Conservation (phyloP, 2,797 vertebrate genomes). For the Rhodeus uyekii region DNA sequence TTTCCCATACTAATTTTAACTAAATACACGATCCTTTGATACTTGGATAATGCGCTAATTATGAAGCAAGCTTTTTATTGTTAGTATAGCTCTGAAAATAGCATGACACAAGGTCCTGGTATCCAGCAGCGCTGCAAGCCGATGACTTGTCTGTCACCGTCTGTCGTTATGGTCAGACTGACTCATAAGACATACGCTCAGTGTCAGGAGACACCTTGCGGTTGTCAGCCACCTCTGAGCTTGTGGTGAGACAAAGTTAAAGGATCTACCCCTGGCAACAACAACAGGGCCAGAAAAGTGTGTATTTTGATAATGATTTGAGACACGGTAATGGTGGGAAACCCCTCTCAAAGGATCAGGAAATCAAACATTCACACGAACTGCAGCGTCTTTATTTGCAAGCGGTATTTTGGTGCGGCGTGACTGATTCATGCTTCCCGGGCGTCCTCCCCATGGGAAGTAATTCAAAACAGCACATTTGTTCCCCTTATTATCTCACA, state of each 20-base stretch:
- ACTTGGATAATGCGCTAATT: background rate
- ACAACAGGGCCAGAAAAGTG: background rate
- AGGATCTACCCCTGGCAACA: background rate
- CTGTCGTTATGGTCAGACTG: conserved; percentile 21
- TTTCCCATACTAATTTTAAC: background rate
- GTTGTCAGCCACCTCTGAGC: conserved; percentile 30
- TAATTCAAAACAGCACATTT: conserved; percentile 7
- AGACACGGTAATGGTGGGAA: background rate
- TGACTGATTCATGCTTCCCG: conserved; percentile 23
- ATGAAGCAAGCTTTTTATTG: background rate
- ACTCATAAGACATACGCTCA: conserved; percentile 42
- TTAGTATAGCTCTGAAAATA: background rate
- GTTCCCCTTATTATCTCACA: conserved; percentile 24
- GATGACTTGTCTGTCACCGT: conserved; percentile 39
- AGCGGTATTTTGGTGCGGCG: background rate
- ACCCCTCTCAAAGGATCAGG: conserved; percentile 12
- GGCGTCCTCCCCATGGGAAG: conserved; percentile 14
- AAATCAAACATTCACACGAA: conserved; percentile 9
- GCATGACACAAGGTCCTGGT: background rate
- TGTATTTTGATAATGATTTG: conserved; percentile 31
- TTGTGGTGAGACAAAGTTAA: background rate
- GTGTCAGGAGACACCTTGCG: conserved; percentile 40
- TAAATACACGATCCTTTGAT: background rate
- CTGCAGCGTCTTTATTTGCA: conserved; percentile 5
- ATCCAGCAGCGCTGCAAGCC: conserved; percentile 37